Evolutionary conservation across 2,113 vertebrate species (phyloP), one percentile per base, ranked within the genome.

Genomic region (Brienomyrus brachyistius): DNA sequence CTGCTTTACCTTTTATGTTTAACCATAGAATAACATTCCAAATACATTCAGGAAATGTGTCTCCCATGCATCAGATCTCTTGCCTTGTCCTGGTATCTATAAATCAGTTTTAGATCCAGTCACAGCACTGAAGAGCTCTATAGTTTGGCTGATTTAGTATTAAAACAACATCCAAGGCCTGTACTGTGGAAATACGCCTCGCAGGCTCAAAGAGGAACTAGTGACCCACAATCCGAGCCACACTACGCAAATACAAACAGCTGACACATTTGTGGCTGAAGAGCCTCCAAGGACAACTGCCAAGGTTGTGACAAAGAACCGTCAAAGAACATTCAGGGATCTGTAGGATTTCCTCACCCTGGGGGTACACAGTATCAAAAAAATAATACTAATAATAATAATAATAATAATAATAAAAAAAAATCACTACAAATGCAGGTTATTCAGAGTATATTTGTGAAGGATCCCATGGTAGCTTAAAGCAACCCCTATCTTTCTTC

Each of bases 401-500:
- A 62, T 62, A 9, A 31, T 19, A 54, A 4, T 17, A 56, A 1
- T 2, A 62, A 3, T n/a, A 62, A 62, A n/a, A n/a, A 62, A 27
- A n/a, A 6, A 59, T 23, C 80, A 45, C 66, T 88, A 47, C 70
- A 66, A 88, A n/a, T 84, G 88, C 77, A 54, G 21, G 51, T 89
- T 84, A 47, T 89, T 89, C 21, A 84, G 77, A 85, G 51, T n/a
- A 48, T 23, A 27, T 48, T n/a, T 23, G 9, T 48, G 23, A 48
- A n/a, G 51, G 66, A 11, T 82, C 70, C 70, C 66, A 50, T 54
- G 70, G 70, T 3, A 52, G 31, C 50, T 51, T 31, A 70, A 80
- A 47, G 88, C 62, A 23, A 66, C 62, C n/a, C 9, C 19, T 66
- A 27, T 7, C 62, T 70, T 27, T 70, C 47, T 47, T 52, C 23